These are phyloP conservation scores for Stenoptilia bipunctidactyla DNA, from an alignment of 2,888 invertebrate genomes.

Conservation along the genomic window DNA sequence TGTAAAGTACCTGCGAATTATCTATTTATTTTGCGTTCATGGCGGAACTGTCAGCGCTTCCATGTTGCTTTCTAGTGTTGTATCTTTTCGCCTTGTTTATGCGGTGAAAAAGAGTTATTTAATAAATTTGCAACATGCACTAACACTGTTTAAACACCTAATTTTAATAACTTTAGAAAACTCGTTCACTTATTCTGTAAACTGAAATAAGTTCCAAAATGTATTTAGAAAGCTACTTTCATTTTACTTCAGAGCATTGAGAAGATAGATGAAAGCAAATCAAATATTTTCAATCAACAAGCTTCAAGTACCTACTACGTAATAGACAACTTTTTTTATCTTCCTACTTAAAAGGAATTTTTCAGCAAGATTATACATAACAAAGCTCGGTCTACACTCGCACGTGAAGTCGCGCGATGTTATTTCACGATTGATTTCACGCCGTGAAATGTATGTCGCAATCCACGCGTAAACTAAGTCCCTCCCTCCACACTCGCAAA, in stretches of 20 bases:
- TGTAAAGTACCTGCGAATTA: slow-evolving; percentile 51
- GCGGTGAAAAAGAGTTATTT: background rate
- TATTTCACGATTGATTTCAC: too few species aligned
- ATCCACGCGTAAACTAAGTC: too few species aligned
- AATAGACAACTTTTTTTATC: too few species aligned
- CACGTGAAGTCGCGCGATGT: too few species aligned
- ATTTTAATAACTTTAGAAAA: too few species aligned
- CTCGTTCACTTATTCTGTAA: slow-evolving; percentile 12
- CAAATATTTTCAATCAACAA: background rate
- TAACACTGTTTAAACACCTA: background rate
- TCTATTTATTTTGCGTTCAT: slow-evolving; percentile 73
- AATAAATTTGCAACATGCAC: background rate
- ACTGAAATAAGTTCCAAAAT: slow-evolving; percentile 29
- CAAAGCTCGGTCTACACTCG: too few species aligned
- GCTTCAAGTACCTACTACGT: too few species aligned
- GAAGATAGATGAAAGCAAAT: slow-evolving; percentile 1
- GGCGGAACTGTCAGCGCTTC: slow-evolving; percentile 73
- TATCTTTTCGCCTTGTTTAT: slow-evolving; percentile 9
- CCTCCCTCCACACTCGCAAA: too few species aligned
- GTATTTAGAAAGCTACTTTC: slow-evolving; percentile 64
- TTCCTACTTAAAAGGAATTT: too few species aligned
- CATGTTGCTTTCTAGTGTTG: slow-evolving; percentile 68
- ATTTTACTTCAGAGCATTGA: slow-evolving; percentile 2
- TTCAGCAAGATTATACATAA: too few species aligned
- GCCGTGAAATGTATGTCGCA: too few species aligned